Conservation (phyloP, 1,140 invertebrate species). For the Drosophila watanabei region DNA sequence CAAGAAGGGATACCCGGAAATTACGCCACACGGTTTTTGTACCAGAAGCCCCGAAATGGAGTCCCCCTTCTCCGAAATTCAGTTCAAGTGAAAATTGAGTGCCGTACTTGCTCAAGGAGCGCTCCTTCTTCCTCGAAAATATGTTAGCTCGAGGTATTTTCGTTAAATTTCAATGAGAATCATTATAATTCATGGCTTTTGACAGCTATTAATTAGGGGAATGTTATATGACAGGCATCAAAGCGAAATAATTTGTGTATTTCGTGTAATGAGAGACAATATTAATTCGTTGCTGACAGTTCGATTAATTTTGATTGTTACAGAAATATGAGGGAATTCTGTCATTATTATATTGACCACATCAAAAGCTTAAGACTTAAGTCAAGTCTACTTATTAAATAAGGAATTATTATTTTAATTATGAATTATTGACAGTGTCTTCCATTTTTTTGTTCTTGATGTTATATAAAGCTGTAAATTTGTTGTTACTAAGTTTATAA, state of each 20-base stretch:
- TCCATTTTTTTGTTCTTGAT: not conserved
- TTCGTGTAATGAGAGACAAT: not conserved
- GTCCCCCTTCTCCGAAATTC: not conserved
- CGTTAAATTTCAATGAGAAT: not conserved
- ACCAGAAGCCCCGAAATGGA: not conserved
- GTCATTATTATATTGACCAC: slow-evolving; percentile 5
- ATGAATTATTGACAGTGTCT: not conserved
- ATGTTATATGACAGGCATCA: not conserved
- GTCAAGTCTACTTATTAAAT: not conserved
- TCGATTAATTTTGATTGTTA: not conserved
- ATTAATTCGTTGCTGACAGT: not conserved
- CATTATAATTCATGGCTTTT: slow-evolving; percentile 4
- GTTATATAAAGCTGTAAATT: not conserved
- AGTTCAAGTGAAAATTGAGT: slow-evolving; percentile 29
- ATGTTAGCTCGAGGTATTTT: slow-evolving; percentile 15
- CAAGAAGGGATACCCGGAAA: not conserved
- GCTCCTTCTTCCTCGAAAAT: slow-evolving; percentile 1
- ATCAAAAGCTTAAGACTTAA: not conserved
- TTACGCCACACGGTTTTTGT: slow-evolving; percentile 6
- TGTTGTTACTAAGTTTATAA: not conserved
- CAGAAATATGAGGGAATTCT: not conserved
- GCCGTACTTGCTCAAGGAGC: slow-evolving; percentile 21
- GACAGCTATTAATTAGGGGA: slow-evolving; percentile 12
- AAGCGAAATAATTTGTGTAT: not conserved
- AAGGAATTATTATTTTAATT: not conserved